Conservation (phyloP, 2,797 vertebrate species). For the Phrynocephalus vlangalii region DNA sequence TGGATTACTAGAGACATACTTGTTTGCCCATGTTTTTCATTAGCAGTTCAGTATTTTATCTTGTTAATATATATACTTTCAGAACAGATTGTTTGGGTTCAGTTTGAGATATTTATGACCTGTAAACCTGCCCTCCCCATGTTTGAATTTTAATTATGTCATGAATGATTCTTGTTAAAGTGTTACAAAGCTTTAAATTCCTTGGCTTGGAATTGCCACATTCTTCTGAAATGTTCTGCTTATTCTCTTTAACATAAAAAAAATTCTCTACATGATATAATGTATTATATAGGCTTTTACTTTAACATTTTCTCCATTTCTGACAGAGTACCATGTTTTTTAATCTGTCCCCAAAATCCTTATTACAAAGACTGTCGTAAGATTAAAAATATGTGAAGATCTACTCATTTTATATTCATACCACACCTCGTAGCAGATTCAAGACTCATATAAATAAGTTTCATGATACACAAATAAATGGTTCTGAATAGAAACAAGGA, state of each 20-base stretch:
- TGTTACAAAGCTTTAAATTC: background rate
- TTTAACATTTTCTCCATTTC: background rate
- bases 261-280: background rate
- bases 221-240: background rate
- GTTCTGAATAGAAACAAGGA: background rate
- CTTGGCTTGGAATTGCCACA: background rate
- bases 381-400: background rate
- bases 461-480: background rate
- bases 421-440: background rate
- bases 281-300: background rate
- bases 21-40: background rate
- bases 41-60: conserved; percentile 19
- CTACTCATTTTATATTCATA: background rate
- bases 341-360: background rate
- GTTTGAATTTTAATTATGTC: background rate
- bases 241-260: background rate
- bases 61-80: background rate
- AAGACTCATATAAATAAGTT: background rate
- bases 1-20: background rate
- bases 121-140: background rate
- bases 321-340: background rate
- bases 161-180: background rate
- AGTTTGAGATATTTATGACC: background rate
- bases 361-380: background rate
- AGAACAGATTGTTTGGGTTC: background rate